Conservation (phyloP, 2,113 vertebrate genomes). For the Cyphomyrus discorhynchus region DNA sequence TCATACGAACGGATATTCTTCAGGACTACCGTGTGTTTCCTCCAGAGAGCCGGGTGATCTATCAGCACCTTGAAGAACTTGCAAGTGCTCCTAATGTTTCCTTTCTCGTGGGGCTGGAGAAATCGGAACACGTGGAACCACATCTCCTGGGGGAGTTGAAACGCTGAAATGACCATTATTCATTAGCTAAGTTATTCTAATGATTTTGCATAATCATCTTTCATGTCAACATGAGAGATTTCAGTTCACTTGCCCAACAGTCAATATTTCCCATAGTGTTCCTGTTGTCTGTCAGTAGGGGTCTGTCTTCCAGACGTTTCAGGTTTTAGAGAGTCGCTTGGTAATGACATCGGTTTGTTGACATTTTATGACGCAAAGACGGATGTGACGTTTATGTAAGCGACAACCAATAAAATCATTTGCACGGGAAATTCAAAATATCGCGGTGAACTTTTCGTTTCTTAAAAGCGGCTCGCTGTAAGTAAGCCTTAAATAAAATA, state of each 20-base stretch:
- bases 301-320: neutral
- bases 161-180: constrained; percentile 11
- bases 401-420: neutral
- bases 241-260: neutral
- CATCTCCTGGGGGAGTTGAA: constrained; percentile 41
- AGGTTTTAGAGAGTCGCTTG: neutral
- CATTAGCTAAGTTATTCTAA: neutral
- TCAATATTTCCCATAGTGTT: neutral
- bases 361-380: neutral
- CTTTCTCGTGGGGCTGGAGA: constrained; percentile 34
- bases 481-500: neutral
- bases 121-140: constrained; percentile 37
- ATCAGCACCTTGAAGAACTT: constrained; percentile 32
- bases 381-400: constrained; percentile 11
- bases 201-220: neutral
- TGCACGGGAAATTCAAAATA: constrained; percentile 25
- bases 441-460: neutral
- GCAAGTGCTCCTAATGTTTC: constrained; percentile 34
- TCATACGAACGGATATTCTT: constrained; percentile 21
- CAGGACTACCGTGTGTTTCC: constrained; percentile 31
- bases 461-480: neutral
- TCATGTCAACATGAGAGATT: neutral
- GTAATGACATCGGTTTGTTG: neutral
- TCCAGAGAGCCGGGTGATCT: constrained; percentile 40
- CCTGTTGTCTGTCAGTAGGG: neutral